Conservation (phyloP, 2,888 invertebrate species). For the Nymphalis c-album region DNA sequence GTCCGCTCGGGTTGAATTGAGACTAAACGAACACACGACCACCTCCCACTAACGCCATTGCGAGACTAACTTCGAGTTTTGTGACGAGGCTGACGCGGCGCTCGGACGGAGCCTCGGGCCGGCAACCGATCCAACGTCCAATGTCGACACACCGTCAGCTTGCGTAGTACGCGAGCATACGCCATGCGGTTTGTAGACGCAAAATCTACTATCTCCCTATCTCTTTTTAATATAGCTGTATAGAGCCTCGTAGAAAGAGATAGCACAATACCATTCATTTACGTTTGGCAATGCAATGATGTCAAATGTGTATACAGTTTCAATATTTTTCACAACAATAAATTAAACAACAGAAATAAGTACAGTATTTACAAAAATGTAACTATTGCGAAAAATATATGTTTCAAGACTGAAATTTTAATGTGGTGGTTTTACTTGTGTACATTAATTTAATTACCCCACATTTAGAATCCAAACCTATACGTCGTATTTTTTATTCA, state of each 20-base stretch:
- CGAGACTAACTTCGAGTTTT: slow-evolving; percentile 66
- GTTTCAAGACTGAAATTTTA: slow-evolving; percentile 37
- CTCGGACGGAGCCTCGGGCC: slow-evolving; percentile 71
- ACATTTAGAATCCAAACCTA: not conserved
- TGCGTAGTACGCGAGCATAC: slow-evolving; percentile 78
- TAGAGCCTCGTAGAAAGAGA: slow-evolving; percentile 49
- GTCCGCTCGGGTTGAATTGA: slow-evolving; percentile 79
- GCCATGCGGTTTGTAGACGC: slow-evolving; percentile 62
- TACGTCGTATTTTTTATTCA: slow-evolving; percentile 2
- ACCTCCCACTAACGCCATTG: slow-evolving; percentile 77
- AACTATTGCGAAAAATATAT: slow-evolving; percentile 39
- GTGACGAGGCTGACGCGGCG: slow-evolving; percentile 50
- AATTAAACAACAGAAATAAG: slow-evolving; percentile 45
- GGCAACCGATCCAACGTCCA: slow-evolving; percentile 79
- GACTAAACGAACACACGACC: slow-evolving; percentile 77
- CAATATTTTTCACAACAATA: slow-evolving; percentile 61
- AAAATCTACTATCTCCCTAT: slow-evolving; percentile 46
- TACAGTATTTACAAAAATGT: slow-evolving; percentile 37
- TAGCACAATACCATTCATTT: slow-evolving; percentile 73
- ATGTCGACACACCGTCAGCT: slow-evolving; percentile 81
- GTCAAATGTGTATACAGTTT: slow-evolving; percentile 58
- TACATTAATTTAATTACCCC: slow-evolving; percentile 14
- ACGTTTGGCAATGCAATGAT: slow-evolving; percentile 72
- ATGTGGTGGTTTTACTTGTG: slow-evolving; percentile 22
- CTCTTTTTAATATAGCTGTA: slow-evolving; percentile 55